Conservation (phyloP, 2,888 invertebrate species). For the Aquatica leii region DNA sequence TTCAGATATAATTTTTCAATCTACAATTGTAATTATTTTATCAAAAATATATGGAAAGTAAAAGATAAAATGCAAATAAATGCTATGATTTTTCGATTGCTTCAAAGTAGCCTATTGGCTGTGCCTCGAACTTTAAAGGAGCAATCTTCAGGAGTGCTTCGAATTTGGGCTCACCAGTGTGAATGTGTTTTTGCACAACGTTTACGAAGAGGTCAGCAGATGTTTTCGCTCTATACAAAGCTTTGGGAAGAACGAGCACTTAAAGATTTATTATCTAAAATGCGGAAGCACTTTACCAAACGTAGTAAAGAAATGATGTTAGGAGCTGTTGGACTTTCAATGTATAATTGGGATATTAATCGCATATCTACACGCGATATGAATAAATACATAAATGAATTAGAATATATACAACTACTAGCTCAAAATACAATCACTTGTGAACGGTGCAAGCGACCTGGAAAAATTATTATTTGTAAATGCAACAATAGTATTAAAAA, state of each 20-base stretch:
- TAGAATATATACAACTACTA: slow-evolving; percentile 66
- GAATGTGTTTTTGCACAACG: slow-evolving; percentile 69
- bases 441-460: slow-evolving; percentile 55
- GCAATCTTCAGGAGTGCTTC: slow-evolving; percentile 62
- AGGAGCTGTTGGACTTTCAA: slow-evolving; percentile 64
- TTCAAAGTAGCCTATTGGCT: slow-evolving; percentile 29
- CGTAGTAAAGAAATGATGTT: slow-evolving; percentile 66
- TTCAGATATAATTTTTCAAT: slow-evolving; percentile 44
- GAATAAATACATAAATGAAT: slow-evolving; percentile 65
- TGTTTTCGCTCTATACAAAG: slow-evolving; percentile 68
- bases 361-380: slow-evolving; percentile 67
- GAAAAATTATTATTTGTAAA: slow-evolving; percentile 60
- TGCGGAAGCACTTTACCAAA: slow-evolving; percentile 59
- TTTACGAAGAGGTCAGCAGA: slow-evolving; percentile 69
- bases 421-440: slow-evolving; percentile 65
- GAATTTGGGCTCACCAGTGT: slow-evolving; percentile 65
- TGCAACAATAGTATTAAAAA: slow-evolving; percentile 50
- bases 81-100: slow-evolving; percentile 9
- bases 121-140: slow-evolving; percentile 57
- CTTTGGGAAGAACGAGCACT: slow-evolving; percentile 71
- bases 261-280: slow-evolving; percentile 62
- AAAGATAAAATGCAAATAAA: slow-evolving; percentile 30
- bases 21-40: slow-evolving; percentile 44
- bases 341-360: slow-evolving; percentile 70
- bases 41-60: slow-evolving; percentile 25